phyloP scores from a whole-genome alignment of 2,113 vertebrate species.

The Peromyscus leucopus region DNA sequence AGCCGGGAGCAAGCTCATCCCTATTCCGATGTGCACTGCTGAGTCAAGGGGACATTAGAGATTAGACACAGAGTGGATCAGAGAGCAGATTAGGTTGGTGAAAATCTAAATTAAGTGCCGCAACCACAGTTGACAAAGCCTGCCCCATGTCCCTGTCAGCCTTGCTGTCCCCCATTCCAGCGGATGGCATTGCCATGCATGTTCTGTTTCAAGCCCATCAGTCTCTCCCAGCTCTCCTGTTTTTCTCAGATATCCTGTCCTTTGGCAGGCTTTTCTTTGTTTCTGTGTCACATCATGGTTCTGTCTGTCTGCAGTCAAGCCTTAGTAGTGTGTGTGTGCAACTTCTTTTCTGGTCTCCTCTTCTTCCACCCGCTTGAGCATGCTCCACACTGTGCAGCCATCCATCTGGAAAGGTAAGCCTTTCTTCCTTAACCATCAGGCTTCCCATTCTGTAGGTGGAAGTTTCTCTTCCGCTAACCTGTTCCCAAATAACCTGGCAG shows the following conservation, averaged over 20 bases:
- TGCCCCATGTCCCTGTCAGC: neutral
- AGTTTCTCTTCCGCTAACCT: too few relatives aligned
- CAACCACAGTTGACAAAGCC: neutral
- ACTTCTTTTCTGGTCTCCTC: neutral
- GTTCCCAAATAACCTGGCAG: too few relatives aligned
- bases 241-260: neutral
- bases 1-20: neutral
- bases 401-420: neutral
- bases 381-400: neutral
- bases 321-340: neutral
- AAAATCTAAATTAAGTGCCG: neutral
- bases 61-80: neutral
- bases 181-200: neutral
- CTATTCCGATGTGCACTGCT: neutral
- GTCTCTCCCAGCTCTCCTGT: neutral
- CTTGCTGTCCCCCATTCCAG: neutral
- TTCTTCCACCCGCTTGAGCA: neutral
- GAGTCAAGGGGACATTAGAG: neutral
- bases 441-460: neutral
- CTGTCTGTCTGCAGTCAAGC: neutral
- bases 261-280: neutral
- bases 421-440: neutral
- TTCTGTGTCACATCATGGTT: neutral
- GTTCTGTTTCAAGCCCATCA: neutral
- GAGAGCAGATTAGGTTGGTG: neutral